Base-by-base conservation (phyloP, 1,140 invertebrate species). In the Drosophila neocordata region DNA sequence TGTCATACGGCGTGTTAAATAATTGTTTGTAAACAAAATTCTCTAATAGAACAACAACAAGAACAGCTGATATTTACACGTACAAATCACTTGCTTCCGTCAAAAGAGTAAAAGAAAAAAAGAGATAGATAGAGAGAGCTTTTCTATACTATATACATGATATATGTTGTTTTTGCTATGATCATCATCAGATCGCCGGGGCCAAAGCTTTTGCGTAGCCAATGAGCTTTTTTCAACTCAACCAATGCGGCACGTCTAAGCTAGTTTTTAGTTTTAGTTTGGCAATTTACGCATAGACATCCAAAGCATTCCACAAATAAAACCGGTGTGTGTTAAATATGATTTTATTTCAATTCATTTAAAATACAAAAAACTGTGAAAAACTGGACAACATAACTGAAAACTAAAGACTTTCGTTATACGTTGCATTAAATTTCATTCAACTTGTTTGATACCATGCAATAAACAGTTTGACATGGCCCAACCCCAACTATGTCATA, bases 251-350 rank as follows among this genome's bases (percentile, higher is more conserved):
- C 66, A 24, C 18, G 63, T 62, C 75, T 70, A 78, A 78, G 75
- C 75, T 78, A 78, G 75, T 48, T 48, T 31, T 48, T 48, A 48
- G 41, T 78, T 78, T 78, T 78, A 78, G 75, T 78, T 71, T 67
- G 68, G 67, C 69, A 74, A 60, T 69, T 60, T 59, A 74, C 62
- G 67, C 72, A 63, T 20, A 64, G 64, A 71, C 68, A 67, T 24
- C 60, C 59, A 15, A 51, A 48, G 24, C 66, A 55, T 51, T 65
- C 65, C 63, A 77, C n/a, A n/a, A n/a, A 31, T 6, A 41, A 73
- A 69, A 73, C 41, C 41, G 41, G 41, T 48, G 41, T 20, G 41
- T 48, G 1, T 6, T 22, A 62, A 56, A 67, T 48, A 15, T 44
- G 0, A 48, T 20, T 48, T 48, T 18, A 48, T 48, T 48, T 11